These are phyloP conservation scores for Papilio machaon DNA, from an alignment of 1,140 invertebrate genomes.

Conservation along the genomic window DNA sequence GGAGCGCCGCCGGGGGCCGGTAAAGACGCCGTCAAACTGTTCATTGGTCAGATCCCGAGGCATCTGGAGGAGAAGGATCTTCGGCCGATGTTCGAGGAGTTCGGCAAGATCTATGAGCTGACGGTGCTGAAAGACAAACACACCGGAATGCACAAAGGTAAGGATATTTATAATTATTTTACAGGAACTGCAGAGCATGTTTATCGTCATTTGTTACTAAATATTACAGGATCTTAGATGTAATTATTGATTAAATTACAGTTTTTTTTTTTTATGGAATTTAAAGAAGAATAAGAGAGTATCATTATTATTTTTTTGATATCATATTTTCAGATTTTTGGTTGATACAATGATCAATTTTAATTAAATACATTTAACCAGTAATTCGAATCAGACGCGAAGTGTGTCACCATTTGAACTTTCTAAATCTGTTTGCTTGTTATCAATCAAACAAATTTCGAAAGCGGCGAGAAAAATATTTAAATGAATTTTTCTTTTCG, in stretches of 20 bases:
- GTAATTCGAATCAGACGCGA: too few relatives aligned
- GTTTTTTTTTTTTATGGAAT: neutral
- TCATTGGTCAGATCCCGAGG: slow-evolving; percentile 96
- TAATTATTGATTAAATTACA: slow-evolving; percentile 11
- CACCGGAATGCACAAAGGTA: slow-evolving; percentile 97
- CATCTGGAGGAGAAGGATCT: slow-evolving; percentile 95
- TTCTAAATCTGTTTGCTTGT: neutral
- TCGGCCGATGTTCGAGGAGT: slow-evolving; percentile 95
- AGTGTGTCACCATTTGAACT: neutral
- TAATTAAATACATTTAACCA: too few relatives aligned
- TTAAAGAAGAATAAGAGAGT: neutral
- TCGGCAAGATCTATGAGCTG: slow-evolving; percentile 96
- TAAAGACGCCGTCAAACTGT: slow-evolving; percentile 90
- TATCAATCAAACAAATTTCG: slow-evolving; percentile 12
- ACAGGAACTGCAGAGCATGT: neutral
- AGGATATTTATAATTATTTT: slow-evolving; percentile 53
- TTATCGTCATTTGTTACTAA: neutral
- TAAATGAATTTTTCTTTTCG: slow-evolving; percentile 35
- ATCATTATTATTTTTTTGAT: too few relatives aligned
- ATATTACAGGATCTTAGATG: neutral
- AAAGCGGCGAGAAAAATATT: slow-evolving; percentile 20
- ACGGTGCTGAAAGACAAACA: slow-evolving; percentile 96
- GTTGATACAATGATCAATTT: too few relatives aligned
- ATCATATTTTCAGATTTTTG: too few relatives aligned
- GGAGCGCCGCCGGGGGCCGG: slow-evolving; percentile 76